A percentile compares a stretch with the other conserved stretches of the same genome.
These are phyloP conservation scores for Macrosteles quadrilineatus DNA, from an alignment of 1,140 invertebrate species.

Conservation along the genomic window DNA sequence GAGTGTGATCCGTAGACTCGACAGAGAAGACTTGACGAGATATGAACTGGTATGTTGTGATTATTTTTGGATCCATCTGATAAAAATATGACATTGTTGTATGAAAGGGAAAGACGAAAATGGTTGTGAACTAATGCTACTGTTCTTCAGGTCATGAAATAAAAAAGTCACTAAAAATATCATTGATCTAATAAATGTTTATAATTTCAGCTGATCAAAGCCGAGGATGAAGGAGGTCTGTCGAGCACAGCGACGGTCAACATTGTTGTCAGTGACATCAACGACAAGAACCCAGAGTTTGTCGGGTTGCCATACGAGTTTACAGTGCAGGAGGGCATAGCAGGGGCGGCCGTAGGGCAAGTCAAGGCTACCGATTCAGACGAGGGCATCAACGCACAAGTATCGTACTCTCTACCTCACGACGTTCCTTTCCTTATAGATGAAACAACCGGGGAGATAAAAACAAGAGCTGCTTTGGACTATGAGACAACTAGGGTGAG, in stretches of 20 bases:
- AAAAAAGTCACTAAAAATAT: neutral
- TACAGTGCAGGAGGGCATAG: conserved; percentile 76
- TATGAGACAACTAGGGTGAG: conserved; percentile 77
- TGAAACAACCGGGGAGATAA: conserved; percentile 74
- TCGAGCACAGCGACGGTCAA: conserved; percentile 81
- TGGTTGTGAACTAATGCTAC: no score
- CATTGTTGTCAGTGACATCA: conserved; percentile 86
- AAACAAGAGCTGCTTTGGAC: conserved; percentile 73
- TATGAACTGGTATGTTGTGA: conserved; percentile 71
- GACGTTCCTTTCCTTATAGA: conserved; percentile 80
- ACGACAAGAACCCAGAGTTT: conserved; percentile 87
- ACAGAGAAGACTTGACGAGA: conserved; percentile 81
- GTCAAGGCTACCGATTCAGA: conserved; percentile 84
- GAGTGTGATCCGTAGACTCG: conserved; percentile 77
- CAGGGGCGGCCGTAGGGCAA: conserved; percentile 67
- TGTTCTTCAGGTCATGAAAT: no score
- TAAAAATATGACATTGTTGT: no score
- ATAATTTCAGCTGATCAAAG: conserved; percentile 69
- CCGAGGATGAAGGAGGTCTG: conserved; percentile 81
- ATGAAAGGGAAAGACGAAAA: no score
- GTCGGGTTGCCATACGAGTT: conserved; percentile 74
- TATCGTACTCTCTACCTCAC: conserved; percentile 63
- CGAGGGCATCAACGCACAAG: conserved; percentile 64
- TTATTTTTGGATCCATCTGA: no score
- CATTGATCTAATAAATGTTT: conserved; percentile 25